phyloP scores from a whole-genome alignment of 2,113 vertebrate genomes.

The Columba livia region DNA sequence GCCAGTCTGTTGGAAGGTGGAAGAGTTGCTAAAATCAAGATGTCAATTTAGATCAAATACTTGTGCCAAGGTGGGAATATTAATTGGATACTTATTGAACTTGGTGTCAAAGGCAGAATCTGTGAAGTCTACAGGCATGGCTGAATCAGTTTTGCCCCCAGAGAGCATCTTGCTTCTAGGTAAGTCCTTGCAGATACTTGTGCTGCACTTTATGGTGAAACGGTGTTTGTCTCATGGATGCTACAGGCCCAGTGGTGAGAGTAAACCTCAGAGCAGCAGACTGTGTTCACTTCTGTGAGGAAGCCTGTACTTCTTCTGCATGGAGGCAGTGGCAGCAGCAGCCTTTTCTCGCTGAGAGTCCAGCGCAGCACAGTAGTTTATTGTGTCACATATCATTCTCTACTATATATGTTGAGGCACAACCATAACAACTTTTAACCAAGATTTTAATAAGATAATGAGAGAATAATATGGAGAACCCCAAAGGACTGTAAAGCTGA shows the following conservation, averaged over 20 bases:
- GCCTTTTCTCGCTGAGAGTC: conserved; percentile 48
- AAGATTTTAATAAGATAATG: conserved; percentile 56
- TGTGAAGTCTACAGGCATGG: conserved; percentile 41
- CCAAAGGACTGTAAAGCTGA: conserved; percentile 46
- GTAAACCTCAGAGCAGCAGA: not conserved
- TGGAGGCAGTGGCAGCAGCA: not conserved
- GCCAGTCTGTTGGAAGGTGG: conserved; percentile 51
- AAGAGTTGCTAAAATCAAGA: conserved; percentile 37
- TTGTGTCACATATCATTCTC: not conserved
- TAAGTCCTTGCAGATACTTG: conserved; percentile 5
- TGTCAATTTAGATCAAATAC: conserved; percentile 32
- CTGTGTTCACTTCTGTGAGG: not conserved
- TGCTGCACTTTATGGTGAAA: conserved; percentile 23
- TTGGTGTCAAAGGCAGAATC: conserved; percentile 4
- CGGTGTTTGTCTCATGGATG: conserved; percentile 10
- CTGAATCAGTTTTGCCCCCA: not conserved
- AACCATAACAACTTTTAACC: conserved; percentile 18
- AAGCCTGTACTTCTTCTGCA: conserved; percentile 5
- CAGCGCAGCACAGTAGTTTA: not conserved
- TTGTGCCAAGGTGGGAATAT: conserved; percentile 32
- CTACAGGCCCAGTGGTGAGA: not conserved
- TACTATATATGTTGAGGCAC: not conserved
- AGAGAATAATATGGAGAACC: conserved; percentile 14
- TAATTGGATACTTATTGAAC: conserved; percentile 18
- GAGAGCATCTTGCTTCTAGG: not conserved